These are phyloP conservation scores for Geodia barretti DNA, from an alignment of 37 sponge, comb jelly and placozoan species.

Conservation along the genomic window DNA sequence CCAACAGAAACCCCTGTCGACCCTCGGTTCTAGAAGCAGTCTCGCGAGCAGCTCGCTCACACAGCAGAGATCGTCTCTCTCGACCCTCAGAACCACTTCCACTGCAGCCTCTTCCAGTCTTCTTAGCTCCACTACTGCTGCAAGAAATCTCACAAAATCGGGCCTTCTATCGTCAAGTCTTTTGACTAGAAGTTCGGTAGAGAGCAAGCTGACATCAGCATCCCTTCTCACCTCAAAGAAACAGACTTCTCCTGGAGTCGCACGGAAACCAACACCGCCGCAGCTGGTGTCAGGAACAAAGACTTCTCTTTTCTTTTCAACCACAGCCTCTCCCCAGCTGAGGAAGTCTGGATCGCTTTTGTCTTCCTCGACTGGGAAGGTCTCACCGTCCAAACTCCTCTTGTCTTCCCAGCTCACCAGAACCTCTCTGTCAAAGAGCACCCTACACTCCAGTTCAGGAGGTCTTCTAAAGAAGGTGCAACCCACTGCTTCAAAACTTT, in stretches of 20 bases:
- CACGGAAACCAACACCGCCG: background rate
- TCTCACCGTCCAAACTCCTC: background rate
- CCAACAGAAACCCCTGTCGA: background rate
- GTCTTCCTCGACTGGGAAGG: background rate
- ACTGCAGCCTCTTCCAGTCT: slow-evolving; percentile 5
- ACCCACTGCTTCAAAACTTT: background rate
- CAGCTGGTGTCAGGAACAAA: background rate
- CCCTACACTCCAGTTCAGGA: background rate
- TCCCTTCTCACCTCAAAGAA: background rate
- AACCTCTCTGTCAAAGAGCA: background rate
- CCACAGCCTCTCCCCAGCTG: background rate
- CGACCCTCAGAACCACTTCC: background rate
- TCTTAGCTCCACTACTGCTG: background rate
- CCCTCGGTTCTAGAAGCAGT: background rate
- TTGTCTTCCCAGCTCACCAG: background rate
- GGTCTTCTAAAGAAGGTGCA: background rate
- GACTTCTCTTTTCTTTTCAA: background rate
- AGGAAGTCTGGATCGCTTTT: background rate
- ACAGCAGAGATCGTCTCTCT: background rate
- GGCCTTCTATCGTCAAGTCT: background rate
- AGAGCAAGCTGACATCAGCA: background rate
- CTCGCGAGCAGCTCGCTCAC: background rate
- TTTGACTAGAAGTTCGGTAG: background rate
- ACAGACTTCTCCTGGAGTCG: too few relatives aligned
- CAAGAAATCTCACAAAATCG: background rate